These are phyloP conservation scores for Anoplius nigerrimus DNA, from an alignment of 2,888 invertebrate species.

Conservation along the genomic window DNA sequence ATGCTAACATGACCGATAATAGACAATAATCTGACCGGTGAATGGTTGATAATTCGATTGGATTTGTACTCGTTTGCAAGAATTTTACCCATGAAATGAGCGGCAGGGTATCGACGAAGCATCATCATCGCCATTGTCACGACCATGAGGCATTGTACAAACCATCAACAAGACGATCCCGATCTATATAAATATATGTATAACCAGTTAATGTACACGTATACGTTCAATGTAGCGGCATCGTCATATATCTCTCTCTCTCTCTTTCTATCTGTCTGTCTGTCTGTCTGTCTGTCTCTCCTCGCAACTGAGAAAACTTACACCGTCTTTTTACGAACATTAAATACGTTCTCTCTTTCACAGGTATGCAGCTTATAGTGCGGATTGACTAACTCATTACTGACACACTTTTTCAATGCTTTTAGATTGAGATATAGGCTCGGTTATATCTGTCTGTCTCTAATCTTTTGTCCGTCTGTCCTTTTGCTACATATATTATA, in stretches of 20 bases:
- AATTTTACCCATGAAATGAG: neutral
- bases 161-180: conserved; percentile 46
- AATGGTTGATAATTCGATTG: too few relatives aligned
- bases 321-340: conserved; percentile 46
- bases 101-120: conserved; percentile 7
- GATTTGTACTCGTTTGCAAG: too few relatives aligned
- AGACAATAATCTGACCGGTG: too few relatives aligned
- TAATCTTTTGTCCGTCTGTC: too few relatives aligned
- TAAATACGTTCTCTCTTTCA: conserved; percentile 63
- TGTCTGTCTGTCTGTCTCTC: too few relatives aligned
- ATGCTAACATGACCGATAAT: too few relatives aligned
- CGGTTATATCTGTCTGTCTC: conserved; percentile 37
- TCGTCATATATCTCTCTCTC: conserved; percentile 28
- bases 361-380: conserved; percentile 71
- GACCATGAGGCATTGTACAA: conserved; percentile 57
- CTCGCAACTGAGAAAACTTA: conserved; percentile 24
- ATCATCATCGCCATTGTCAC: conserved; percentile 23
- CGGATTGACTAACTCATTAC: conserved; percentile 60
- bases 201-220: conserved; percentile 23
- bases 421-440: conserved; percentile 62
- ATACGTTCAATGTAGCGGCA: conserved; percentile 37
- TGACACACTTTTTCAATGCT: conserved; percentile 57
- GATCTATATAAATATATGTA: conserved; percentile 23
- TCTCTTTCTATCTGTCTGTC: too few relatives aligned
- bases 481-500: too few relatives aligned